phyloP scores from a whole-genome alignment of 2,797 vertebrate genomes.

The Gobionotothen gibberifrons region DNA sequence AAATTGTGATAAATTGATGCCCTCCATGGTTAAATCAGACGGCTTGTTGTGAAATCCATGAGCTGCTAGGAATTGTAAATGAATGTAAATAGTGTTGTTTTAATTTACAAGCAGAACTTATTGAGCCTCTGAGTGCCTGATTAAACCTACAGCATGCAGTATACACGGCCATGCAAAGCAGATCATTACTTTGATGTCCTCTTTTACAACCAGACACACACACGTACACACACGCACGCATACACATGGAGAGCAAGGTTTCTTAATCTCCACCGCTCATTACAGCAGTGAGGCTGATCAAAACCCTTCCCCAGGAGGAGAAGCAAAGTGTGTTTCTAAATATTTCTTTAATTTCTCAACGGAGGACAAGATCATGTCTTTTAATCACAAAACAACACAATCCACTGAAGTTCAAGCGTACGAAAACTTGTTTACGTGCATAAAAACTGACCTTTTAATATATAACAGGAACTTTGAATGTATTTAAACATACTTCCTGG shows the following conservation, averaged over 20 bases:
- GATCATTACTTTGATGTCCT: slow-evolving; percentile 51
- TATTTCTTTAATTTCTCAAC: slow-evolving; percentile 35
- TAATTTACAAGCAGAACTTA: slow-evolving; percentile 57
- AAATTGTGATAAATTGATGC: slow-evolving; percentile 60
- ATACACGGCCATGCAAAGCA: slow-evolving; percentile 33
- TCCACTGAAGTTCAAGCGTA: neutral
- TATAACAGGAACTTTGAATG: neutral
- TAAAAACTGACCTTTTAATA: slow-evolving; percentile 19
- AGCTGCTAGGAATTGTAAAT: slow-evolving; percentile 57
- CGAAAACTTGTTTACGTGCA: slow-evolving; percentile 1
- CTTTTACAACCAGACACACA: slow-evolving; percentile 1
- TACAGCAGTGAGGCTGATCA: slow-evolving; percentile 25
- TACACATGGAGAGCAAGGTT: slow-evolving; percentile 5
- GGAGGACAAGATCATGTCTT: slow-evolving; percentile 43
- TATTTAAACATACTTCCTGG: slow-evolving; percentile 7
- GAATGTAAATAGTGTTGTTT: slow-evolving; percentile 66
- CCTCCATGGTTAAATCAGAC: slow-evolving; percentile 43
- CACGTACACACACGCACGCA: neutral
- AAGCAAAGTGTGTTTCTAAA: slow-evolving; percentile 17
- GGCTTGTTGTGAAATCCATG: slow-evolving; percentile 45
- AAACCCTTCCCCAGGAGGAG: slow-evolving; percentile 24
- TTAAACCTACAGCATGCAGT: slow-evolving; percentile 47
- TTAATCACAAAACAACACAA: slow-evolving; percentile 39
- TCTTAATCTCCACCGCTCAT: slow-evolving; percentile 30
- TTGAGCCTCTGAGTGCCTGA: slow-evolving; percentile 51